A percentile compares a stretch with the other conserved stretches of the same genome.
Evolutionary conservation across 2,888 invertebrate genomes (phyloP).

Genomic region (Deroplatys truncata): DNA sequence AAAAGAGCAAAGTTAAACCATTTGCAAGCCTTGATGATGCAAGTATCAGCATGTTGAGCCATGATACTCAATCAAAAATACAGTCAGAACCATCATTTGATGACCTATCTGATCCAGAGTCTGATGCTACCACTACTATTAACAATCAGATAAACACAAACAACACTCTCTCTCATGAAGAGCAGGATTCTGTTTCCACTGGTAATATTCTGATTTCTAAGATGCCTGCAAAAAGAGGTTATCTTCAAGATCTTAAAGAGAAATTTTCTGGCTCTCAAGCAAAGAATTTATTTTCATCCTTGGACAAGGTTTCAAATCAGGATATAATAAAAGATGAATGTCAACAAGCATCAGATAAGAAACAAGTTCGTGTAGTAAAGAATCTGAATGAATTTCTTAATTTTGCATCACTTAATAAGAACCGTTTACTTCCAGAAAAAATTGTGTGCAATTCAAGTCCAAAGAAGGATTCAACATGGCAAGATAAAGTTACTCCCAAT

Average conservation of each 20-base stretch:
- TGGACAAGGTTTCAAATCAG: conserved; percentile 53
- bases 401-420: conserved; percentile 66
- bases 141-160: conserved; percentile 27
- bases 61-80: conserved; percentile 23
- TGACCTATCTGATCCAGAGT: conserved; percentile 37
- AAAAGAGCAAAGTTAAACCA: conserved; percentile 29
- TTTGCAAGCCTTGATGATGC: conserved; percentile 34
- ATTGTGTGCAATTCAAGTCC: conserved; percentile 5
- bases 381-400: conserved; percentile 82
- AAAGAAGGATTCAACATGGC: conserved; percentile 18
- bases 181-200: conserved; percentile 38
- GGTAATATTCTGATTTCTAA: conserved; percentile 42
- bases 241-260: conserved; percentile 55
- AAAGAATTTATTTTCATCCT: conserved; percentile 53
- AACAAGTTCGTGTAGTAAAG: conserved; percentile 56
- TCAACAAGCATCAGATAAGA: conserved; percentile 43
- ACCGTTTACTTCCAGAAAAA: conserved; percentile 35
- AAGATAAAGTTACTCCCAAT: conserved; percentile 16
- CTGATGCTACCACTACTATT: conserved; percentile 36
- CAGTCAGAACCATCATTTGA: conserved; percentile 38
- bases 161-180: background rate
- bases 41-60: conserved; percentile 20
- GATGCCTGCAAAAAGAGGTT: conserved; percentile 38
- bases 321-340: conserved; percentile 43
- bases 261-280: conserved; percentile 48